Base-by-base conservation (phyloP, 2,113 vertebrate species). In the Hemicordylus capensis region DNA sequence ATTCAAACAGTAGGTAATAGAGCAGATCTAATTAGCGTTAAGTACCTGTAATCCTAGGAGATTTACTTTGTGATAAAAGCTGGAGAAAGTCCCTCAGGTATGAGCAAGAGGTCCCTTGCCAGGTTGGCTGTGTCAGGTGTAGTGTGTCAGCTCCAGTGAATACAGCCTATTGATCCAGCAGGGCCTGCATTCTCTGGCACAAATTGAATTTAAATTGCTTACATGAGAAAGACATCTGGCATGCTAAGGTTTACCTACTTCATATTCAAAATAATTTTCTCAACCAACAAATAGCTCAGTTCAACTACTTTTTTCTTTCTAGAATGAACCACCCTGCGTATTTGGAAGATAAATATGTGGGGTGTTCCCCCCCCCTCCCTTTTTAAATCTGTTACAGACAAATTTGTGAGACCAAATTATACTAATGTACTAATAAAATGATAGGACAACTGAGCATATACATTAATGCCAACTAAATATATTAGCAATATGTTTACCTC, bases 41-140 rank as follows among this genome's bases (percentile, higher is more conserved):
- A 99, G 97, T 98, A 98, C 98, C 98, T 97, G 97, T 98, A 98
- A 98, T 98, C 98, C 97, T 97, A 91, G 90, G 97, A 98, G 97
- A 98, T 97, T 94, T 93, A 95, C 95, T 96, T 93, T 56, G 63
- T 82, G 97, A 97, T 98, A 97, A 97, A 96, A 96, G 96, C 94
- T 74, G 92, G 91, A 87, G 93, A 94, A 96, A 97, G 94, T 98
- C 97, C 97, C 97, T 95, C 95, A 95, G 97, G 97, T 97, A 93
- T 91, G 92, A 94, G 95, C 93, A 96, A 92, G 93, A 93, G 95
- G 93, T 96, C 95, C 94, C 94, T 92, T 78, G 93, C 95, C 97
- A 97, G 96, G 95, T 85, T 96, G 94, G 92, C 86, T 85, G 89
- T 85, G 96, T 98, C 97, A 98, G 97, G 97, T 98, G 97, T 93